Conservation (phyloP, 1,140 invertebrate species). For the Caenorhabditis brenneri region DNA sequence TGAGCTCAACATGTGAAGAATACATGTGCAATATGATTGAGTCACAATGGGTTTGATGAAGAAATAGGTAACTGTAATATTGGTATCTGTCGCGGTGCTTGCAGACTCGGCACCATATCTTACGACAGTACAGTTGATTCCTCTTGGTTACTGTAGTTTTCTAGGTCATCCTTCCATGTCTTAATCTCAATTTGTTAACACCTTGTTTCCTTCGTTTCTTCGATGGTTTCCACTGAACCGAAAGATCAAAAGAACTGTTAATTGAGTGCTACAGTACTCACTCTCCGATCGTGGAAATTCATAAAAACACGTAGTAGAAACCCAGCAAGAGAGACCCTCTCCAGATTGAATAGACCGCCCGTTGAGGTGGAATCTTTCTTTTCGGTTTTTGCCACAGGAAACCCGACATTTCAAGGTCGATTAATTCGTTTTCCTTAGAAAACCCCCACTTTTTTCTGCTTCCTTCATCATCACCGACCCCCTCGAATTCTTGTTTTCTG, state of each 20-base stretch:
- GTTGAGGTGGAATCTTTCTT: not conserved
- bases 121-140: too few species aligned
- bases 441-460: not conserved
- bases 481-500: not conserved
- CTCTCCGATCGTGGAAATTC: not conserved
- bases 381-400: not conserved
- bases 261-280: not conserved
- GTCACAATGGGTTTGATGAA: too few species aligned
- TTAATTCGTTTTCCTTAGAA: slow-evolving; percentile 20
- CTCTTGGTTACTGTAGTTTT: too few species aligned
- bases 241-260: not conserved
- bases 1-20: too few species aligned
- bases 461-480: not conserved
- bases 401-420: slow-evolving; percentile 18
- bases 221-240: not conserved
- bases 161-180: too few species aligned
- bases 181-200: too few species aligned
- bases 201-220: too few species aligned
- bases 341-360: not conserved
- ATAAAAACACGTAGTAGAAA: not conserved
- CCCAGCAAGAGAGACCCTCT: not conserved
- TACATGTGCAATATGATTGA: too few species aligned
- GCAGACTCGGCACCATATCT: too few species aligned
- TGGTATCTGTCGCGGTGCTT: too few species aligned
- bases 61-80: too few species aligned